phyloP scores from a whole-genome alignment of 2,113 vertebrate genomes.

The Psammodynastes pulverulentus region DNA sequence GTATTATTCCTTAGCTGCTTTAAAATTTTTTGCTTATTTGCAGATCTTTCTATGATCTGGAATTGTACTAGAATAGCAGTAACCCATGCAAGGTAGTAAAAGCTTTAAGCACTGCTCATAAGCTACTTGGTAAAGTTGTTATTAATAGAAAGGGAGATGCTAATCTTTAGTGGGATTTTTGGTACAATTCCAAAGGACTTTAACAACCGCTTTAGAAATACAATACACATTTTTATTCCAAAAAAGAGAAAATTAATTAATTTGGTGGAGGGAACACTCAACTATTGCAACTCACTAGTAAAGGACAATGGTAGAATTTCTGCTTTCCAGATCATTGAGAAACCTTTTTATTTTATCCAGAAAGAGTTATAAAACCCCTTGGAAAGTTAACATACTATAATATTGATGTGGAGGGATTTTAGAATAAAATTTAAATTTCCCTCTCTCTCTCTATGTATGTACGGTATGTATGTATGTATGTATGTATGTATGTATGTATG shows the following conservation, averaged over 20 bases:
- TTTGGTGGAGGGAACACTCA: not conserved
- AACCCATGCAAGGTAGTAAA: not conserved
- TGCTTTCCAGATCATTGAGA: not conserved
- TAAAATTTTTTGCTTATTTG: not conserved
- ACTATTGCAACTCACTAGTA: not conserved
- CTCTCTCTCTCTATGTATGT: not conserved
- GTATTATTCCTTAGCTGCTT: not conserved
- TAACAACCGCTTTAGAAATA: not conserved
- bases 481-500: too few relatives aligned
- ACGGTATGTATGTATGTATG: too few relatives aligned
- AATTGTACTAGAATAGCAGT: not conserved
- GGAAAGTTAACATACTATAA: not conserved
- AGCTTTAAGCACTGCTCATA: not conserved
- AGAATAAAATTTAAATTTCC: not conserved
- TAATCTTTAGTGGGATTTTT: not conserved
- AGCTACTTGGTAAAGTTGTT: not conserved
- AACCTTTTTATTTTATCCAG: not conserved
- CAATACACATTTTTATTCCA: not conserved
- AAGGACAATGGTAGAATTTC: not conserved
- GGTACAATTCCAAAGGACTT: not conserved
- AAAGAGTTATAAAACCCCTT: not conserved
- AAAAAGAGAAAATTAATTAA: not conserved
- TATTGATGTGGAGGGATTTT: not conserved
- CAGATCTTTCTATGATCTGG: not conserved
- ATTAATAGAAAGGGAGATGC: not conserved